Base-by-base conservation (phyloP, 2,113 vertebrate genomes). In the Gracilinanus agilis region DNA sequence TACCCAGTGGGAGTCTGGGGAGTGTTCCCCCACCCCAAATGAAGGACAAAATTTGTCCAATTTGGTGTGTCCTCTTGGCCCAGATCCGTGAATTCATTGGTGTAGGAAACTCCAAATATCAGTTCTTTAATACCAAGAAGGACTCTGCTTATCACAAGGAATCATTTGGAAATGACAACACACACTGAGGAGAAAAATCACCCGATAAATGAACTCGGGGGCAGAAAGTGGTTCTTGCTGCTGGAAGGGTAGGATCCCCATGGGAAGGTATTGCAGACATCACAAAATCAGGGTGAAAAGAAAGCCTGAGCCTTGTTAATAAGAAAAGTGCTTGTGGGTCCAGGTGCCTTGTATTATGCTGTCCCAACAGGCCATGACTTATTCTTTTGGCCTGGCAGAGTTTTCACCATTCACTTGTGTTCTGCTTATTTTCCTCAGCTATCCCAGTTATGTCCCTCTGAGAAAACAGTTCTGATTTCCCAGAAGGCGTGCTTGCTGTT, bases 401-500 rank as follows among this genome's bases (percentile, higher is more conserved):
- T 98, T 97, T 53, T 97, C 93, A 95, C 88, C 53, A 95, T 92
- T 13, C 97, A 96, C 88, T 98, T 88, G 89, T 90, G 0, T 95
- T 98, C 96, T 98, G 94, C 91, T 98, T 98, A 88, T 97, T 97
- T 96, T 97, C 94, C 96, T 96, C 95, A 99, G 99, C 97, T 99
- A 93, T 99, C 99, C 97, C 99, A 99, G 98, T 98, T 99, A 97
- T 99, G 99, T 96, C 98, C 98, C 94, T 97, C 98, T 94, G 99
- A 99, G 97, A 98, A 98, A 97, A 98, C 98, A 21, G 96, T 99
- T 97, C 97, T 99, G 54, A 97, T 99, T 98, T 98, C 98, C 92
- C 99, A 99, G 99, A 99, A 99, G 98, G 99, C 99, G 0, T 99
- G 99, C 96, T 98, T 99, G 96, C 97, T 99, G 53, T 99, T 99